Base-by-base conservation (phyloP, 2,113 vertebrate genomes). In the Platysteira castanea region DNA sequence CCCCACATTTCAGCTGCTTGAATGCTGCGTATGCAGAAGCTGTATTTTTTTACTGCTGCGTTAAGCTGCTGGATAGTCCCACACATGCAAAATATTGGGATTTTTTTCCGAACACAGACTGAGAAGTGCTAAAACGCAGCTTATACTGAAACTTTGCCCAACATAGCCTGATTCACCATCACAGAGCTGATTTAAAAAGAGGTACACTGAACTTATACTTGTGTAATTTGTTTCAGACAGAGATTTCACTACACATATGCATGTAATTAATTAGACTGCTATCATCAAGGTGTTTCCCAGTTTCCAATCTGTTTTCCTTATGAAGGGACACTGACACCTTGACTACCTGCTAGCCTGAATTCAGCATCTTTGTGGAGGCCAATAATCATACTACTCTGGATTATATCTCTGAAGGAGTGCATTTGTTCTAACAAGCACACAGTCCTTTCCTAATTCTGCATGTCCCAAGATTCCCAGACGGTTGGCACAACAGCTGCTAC, bases 101-200 rank as follows among this genome's bases (percentile, higher is more conserved):
- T 20, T 24, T 80, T 65, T 59, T 52, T 37, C 17, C 68, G 24
- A 93, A 49, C 24, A 50, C 23, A 80, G 39, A 64, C 8, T 14
- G 7, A 67, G 33, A 86, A 73, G 9, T 9, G 24, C 49, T 71
- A 54, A 75, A 79, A 63, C 27, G 0, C 31, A 89, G 8, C 4
- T 90, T 77, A 60, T 6, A 44, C 37, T 50, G 68, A 65, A 93
- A 65, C 7, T 41, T 7, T 61, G 23, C 26, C 23, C 15, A 53
- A 21, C 10, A 30, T 0, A 54, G 31, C 9, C 33, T 2, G 1
- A 67, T 68, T 65, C 5, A 7, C 16, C 47, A 63, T 22, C 24
- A 52, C 0, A 64, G 4, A 52, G 30, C 4, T 64, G 24, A 75
- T 56, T 61, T 56, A 3, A 24, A 42, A 42, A n/a, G 39, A 76